Evolutionary conservation across 2,113 vertebrate genomes (phyloP).

Genomic region (Engystomops pustulosus): DNA sequence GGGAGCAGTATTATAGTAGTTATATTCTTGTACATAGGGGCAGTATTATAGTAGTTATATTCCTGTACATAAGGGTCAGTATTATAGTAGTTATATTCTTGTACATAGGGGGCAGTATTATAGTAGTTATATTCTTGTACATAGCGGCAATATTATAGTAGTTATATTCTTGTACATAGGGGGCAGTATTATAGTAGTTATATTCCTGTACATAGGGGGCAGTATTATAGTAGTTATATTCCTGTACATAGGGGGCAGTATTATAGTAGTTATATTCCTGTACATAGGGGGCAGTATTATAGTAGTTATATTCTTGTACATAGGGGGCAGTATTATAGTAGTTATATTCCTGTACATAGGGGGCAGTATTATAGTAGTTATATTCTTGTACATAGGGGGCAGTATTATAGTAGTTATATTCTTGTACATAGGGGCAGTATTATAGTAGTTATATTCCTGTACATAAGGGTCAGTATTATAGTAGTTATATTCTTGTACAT

Average conservation of each 20-base stretch:
- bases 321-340: too few species aligned
- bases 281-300: background rate
- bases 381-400: too few species aligned
- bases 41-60: conserved; percentile 1
- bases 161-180: background rate
- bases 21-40: background rate
- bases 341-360: too few species aligned
- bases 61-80: background rate
- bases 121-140: background rate
- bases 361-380: too few species aligned
- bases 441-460: too few species aligned
- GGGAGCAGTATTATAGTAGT: background rate
- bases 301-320: too few species aligned
- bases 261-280: background rate
- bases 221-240: too few species aligned
- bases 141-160: background rate
- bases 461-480: too few species aligned
- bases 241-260: background rate
- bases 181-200: background rate
- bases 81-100: background rate
- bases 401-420: too few species aligned
- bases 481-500: too few species aligned
- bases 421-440: too few species aligned
- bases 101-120: background rate
- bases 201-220: background rate